Percentiles rank a stretch among this genome's conserved stretches.
Conservation (phyloP, 1,140 invertebrate species). For the Laodelphax striatellus region DNA sequence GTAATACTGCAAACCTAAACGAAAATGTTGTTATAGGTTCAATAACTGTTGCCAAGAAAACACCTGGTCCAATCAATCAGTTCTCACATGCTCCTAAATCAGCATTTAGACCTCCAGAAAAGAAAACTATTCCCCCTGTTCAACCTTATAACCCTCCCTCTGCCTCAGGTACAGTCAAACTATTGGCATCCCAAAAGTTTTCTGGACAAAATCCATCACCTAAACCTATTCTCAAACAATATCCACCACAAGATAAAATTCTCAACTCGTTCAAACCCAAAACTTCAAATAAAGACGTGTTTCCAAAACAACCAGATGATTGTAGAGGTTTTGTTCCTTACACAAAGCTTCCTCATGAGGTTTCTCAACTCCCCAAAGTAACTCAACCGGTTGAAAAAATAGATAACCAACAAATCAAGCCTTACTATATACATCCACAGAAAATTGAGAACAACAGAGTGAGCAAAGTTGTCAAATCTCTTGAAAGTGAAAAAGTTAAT, state of each 20-base stretch:
- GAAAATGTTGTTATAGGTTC: conserved; percentile 30
- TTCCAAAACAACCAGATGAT: background rate
- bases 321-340: background rate
- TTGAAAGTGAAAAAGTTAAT: background rate
- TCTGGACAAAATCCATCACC: conserved; percentile 11
- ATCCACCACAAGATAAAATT: conserved; percentile 4
- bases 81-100: conserved; percentile 60
- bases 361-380: too few species aligned
- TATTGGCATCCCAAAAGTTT: conserved; percentile 25
- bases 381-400: too few species aligned
- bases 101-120: conserved; percentile 47
- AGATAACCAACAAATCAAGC: background rate
- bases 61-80: conserved; percentile 42
- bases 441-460: background rate
- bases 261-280: conserved; percentile 3
- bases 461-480: background rate
- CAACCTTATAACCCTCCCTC: conserved; percentile 36
- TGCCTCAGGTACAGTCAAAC: conserved; percentile 27
- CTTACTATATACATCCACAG: background rate
- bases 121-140: conserved; percentile 31
- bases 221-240: conserved; percentile 14
- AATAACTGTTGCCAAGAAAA: conserved; percentile 33
- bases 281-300: background rate
- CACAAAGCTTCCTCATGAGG: background rate
- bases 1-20: conserved; percentile 18